Conservation (phyloP, 1,140 invertebrate species). For the Bombus soroeensis region DNA sequence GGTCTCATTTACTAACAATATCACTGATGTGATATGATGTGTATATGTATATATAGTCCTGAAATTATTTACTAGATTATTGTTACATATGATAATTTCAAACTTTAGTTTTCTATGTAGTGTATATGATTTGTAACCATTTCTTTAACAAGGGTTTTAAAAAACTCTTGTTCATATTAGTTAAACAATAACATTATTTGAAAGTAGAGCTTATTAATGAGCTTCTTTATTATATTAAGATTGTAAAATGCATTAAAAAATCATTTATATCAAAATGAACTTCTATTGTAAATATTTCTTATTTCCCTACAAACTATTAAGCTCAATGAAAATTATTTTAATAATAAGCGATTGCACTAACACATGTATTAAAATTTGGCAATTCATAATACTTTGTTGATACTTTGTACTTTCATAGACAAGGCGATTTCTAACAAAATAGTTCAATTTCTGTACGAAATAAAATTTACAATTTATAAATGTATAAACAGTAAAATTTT, state of each 20-base stretch:
- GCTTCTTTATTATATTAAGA: conserved; percentile 6
- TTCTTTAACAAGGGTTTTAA: not conserved
- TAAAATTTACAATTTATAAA: not conserved
- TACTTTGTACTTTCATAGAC: conserved; percentile 54
- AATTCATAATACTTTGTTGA: conserved; percentile 54
- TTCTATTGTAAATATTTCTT: conserved; percentile 22
- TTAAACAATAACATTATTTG: not conserved
- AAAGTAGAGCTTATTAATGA: not conserved
- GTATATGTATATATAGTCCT: not conserved
- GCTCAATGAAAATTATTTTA: conserved; percentile 19
- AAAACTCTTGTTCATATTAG: not conserved
- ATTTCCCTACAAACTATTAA: not conserved
- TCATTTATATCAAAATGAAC: conserved; percentile 19
- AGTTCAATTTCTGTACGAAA: not conserved
- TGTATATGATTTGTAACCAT: conserved; percentile 1
- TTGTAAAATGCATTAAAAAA: conserved; percentile 26
- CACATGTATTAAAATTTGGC: conserved; percentile 58
- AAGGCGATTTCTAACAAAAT: conserved; percentile 32
- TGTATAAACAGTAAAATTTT: not conserved
- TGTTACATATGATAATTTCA: not conserved
- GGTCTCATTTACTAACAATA: conserved; percentile 9
- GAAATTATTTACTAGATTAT: conserved; percentile 21
- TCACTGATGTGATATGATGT: not conserved
- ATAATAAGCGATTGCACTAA: conserved; percentile 30
- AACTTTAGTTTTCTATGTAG: not conserved